Evolutionary conservation across 2,888 invertebrate genomes (phyloP), one percentile per base, ranked within the genome.

Genomic region (Calliphora vomitoria): DNA sequence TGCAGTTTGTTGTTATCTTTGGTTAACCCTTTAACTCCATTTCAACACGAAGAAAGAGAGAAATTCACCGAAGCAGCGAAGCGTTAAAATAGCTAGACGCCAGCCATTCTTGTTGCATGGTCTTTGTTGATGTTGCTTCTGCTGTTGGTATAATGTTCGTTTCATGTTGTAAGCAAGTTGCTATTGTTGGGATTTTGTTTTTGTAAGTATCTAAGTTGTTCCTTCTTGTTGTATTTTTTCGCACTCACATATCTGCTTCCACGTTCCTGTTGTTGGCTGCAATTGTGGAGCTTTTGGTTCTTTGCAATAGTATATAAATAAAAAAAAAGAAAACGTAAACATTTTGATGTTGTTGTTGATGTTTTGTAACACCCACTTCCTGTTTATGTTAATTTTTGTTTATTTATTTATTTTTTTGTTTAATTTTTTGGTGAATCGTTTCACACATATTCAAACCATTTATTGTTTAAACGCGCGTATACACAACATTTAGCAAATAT

Each of bases 331-430:
- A 79, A 58, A 20, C 8, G 8, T 44, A 68, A 53, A 55, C 41
- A 18, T 55, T 69, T 82, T 86, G 25, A 38, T 74, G 68, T 80
- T 88, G 50, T 88, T 90, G 90, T 71, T 79, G 68, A 89, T 89
- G 87, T 89, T 89, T 85, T 89, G 90, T 88, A 89, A 91, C 91
- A 90, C 91, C 91, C 91, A 91, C 91, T 90, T 91, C 91, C 91
- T 91, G 91, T 91, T 91, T 91, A 91, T 91, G 91, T 88, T 90
- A 91, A 91, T 91, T 90, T 89, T 87, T 89, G 71, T 83, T 83
- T 83, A 64, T 72, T 82, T 88, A 13, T 64, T 20, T 72, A 66
- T 55, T 72, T 11, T 68, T 64, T 53, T 72, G n/a, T 74, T 72
- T 66, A 62, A 31, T 76, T 58, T 50, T 64, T 76, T 78, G 62